Percentiles rank a stretch among this genome's conserved stretches.
phyloP scores from a whole-genome alignment of 2,113 vertebrate genomes.

The Anseranas semipalmata region DNA sequence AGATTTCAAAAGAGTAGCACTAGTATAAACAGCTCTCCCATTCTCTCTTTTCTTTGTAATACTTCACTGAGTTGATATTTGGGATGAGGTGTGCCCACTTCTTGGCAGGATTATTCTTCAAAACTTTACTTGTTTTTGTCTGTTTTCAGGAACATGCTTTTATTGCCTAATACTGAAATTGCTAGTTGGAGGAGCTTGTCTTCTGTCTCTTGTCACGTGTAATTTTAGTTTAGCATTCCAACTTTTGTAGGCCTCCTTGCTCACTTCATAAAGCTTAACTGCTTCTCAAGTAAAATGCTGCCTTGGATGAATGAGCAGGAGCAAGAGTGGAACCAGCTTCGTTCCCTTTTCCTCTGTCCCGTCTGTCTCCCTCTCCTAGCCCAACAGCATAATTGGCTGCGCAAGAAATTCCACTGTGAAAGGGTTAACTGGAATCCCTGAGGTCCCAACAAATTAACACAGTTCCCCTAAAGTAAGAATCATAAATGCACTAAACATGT shows the following conservation, averaged over 20 bases:
- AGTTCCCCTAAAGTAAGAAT: neutral
- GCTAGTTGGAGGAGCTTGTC: neutral
- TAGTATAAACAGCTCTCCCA: neutral
- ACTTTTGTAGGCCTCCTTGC: neutral
- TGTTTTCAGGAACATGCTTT: neutral
- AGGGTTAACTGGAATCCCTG: neutral
- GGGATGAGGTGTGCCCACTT: neutral
- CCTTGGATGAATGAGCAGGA: neutral
- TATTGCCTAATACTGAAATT: neutral
- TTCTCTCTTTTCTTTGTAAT: neutral
- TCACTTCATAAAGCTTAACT: neutral
- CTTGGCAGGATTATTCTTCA: neutral
- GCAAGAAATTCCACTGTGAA: neutral
- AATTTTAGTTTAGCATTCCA: neutral
- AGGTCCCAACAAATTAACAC: neutral
- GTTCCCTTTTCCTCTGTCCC: neutral
- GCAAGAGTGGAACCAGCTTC: neutral
- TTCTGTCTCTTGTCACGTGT: neutral
- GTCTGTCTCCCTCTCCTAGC: neutral
- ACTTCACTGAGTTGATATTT: neutral
- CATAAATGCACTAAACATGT: neutral
- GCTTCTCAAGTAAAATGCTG: neutral
- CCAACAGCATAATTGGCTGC: fast-evolving
- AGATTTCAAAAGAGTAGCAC: neutral
- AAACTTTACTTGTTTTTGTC: neutral